These are phyloP conservation scores for Heterocephalus glaber DNA, from an alignment of 2,113 vertebrate genomes.

Conservation along the genomic window DNA sequence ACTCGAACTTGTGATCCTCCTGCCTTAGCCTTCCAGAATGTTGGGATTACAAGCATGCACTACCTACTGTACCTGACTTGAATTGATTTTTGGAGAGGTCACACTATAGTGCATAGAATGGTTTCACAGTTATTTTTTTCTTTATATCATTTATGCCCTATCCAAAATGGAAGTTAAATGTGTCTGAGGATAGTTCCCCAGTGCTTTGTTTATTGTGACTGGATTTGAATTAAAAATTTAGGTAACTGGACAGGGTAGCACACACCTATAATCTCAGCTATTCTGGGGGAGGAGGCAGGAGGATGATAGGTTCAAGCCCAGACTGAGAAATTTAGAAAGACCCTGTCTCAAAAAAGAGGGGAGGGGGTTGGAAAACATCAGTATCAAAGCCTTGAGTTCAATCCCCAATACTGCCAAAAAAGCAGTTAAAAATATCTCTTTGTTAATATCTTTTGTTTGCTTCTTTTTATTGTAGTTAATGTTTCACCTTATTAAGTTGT, in stretches of 20 bases:
- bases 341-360: background rate
- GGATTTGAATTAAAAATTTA: constrained; percentile 48
- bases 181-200: constrained; percentile 47
- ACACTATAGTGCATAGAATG: background rate
- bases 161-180: constrained; percentile 25
- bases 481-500: constrained; percentile 39
- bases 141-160: background rate
- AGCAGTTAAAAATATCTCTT: background rate
- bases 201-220: constrained; percentile 36
- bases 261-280: background rate
- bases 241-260: background rate
- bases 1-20: background rate
- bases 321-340: background rate
- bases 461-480: constrained; percentile 48
- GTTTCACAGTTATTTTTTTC: constrained; percentile 26
- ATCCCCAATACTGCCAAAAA: background rate
- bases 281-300: background rate
- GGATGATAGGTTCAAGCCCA: background rate
- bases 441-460: constrained; percentile 32
- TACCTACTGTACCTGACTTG: background rate
- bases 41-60: background rate
- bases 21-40: background rate
- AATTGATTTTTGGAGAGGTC: background rate
- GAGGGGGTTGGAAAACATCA: no score
- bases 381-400: background rate